phyloP scores from a whole-genome alignment of 2,888 invertebrate genomes.

The Microchrysa polita region DNA sequence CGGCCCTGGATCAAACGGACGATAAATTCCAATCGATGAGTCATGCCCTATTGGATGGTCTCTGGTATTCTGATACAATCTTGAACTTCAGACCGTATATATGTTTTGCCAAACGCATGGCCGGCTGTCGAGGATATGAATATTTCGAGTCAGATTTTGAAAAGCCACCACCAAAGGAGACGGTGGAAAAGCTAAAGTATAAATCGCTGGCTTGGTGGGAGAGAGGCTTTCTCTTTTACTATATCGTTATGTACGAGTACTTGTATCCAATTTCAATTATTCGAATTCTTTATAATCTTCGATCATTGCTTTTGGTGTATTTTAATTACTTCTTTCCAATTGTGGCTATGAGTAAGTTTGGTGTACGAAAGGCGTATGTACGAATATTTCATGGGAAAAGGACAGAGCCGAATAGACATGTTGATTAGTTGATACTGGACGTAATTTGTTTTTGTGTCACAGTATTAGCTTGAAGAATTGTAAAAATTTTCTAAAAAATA shows the following conservation, averaged over 20 bases:
- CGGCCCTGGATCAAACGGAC: constrained; percentile 68
- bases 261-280: constrained; percentile 64
- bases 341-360: constrained; percentile 71
- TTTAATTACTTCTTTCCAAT: constrained; percentile 73
- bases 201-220: constrained; percentile 36
- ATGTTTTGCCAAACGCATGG: constrained; percentile 66
- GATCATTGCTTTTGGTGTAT: constrained; percentile 67
- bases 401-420: constrained; percentile 20
- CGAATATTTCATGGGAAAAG: constrained; percentile 62
- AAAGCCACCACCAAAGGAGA: not conserved
- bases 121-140: constrained; percentile 66
- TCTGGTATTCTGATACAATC: constrained; percentile 72
- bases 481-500: no score
- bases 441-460: not conserved
- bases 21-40: constrained; percentile 72
- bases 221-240: constrained; percentile 44
- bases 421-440: not conserved
- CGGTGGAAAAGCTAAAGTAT: constrained; percentile 34
- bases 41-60: constrained; percentile 69
- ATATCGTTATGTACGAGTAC: constrained; percentile 45
- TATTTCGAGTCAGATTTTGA: constrained; percentile 55
- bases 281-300: constrained; percentile 68
- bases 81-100: constrained; percentile 67
- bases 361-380: constrained; percentile 68
- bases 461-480: no score